Evolutionary conservation across 2,888 invertebrate genomes (phyloP).

Genomic region (Lampropteryx suffumata): DNA sequence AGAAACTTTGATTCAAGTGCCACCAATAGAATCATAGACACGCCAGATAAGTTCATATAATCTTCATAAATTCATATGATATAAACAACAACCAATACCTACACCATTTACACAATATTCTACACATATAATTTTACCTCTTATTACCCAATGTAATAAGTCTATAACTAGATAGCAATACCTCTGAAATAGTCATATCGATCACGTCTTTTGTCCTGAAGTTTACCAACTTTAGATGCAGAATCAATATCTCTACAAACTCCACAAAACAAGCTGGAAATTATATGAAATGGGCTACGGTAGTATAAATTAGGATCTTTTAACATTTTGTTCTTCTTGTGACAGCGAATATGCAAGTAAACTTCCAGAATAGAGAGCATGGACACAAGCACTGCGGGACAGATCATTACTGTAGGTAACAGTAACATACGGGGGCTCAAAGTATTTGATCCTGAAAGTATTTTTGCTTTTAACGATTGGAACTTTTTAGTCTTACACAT

Average conservation of each 20-base stretch:
- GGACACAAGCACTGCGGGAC: constrained; percentile 77
- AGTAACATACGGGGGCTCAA: constrained; percentile 79
- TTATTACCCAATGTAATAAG: not conserved
- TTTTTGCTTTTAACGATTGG: constrained; percentile 60
- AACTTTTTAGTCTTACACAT: constrained; percentile 61
- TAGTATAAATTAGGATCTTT: constrained; percentile 84
- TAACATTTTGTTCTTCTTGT: constrained; percentile 85
- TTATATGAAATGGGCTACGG: constrained; percentile 86
- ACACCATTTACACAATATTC: too few species aligned
- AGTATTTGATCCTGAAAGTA: constrained; percentile 63
- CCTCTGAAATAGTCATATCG: constrained; percentile 68
- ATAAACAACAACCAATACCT: too few species aligned
- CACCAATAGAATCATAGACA: too few species aligned
- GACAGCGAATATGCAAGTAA: constrained; percentile 86
- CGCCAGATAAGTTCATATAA: too few species aligned
- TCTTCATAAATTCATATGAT: too few species aligned
- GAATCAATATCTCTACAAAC: constrained; percentile 84
- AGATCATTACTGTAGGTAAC: constrained; percentile 83
- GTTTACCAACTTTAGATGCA: constrained; percentile 84
- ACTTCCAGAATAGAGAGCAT: constrained; percentile 82
- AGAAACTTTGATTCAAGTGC: too few species aligned
- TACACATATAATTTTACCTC: too few species aligned
- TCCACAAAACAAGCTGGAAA: constrained; percentile 87
- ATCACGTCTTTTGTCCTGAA: constrained; percentile 84
- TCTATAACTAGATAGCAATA: constrained; percentile 46